phyloP scores from a whole-genome alignment of 2,888 invertebrate species.

The Lysandra coridon region DNA sequence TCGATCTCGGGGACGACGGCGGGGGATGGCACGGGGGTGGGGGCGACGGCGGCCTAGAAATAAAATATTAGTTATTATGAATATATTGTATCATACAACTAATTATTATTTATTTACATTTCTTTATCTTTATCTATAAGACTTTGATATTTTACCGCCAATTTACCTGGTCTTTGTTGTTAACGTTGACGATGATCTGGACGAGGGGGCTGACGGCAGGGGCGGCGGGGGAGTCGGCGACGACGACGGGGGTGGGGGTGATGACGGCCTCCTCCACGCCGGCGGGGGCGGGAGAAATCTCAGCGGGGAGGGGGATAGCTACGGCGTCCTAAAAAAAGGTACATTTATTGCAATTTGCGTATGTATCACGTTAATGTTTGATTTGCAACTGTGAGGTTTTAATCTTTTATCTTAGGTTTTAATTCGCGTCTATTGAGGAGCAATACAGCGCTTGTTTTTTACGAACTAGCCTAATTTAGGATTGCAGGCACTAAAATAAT shows the following conservation, averaged over 20 bases:
- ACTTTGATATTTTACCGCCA: not conserved
- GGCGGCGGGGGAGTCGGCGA: slow-evolving; percentile 38
- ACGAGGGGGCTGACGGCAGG: slow-evolving; percentile 52
- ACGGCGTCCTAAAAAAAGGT: slow-evolving; percentile 44
- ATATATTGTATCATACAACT: no score
- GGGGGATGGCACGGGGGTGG: slow-evolving; percentile 23
- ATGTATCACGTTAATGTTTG: no score
- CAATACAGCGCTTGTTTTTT: no score
- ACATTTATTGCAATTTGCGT: no score
- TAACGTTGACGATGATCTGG: slow-evolving; percentile 55
- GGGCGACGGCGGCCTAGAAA: slow-evolving; percentile 32
- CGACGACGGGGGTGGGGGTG: slow-evolving; percentile 36
- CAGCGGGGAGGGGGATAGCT: slow-evolving; percentile 47
- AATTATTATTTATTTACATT: not conserved
- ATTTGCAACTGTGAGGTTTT: no score
- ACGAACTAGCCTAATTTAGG: no score
- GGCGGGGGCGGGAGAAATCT: slow-evolving; percentile 40
- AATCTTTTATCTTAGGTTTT: no score
- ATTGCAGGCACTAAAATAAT: no score
- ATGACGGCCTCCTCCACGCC: slow-evolving; percentile 37
- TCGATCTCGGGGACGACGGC: slow-evolving; percentile 34
- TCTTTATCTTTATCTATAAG: not conserved
- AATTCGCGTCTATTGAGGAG: no score
- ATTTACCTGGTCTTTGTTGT: slow-evolving; percentile 44
- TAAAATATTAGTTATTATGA: not conserved